Evolutionary conservation across 2,797 vertebrate genomes (phyloP), one percentile per base, ranked within the genome.

Genomic region (Denticeps clupeoides): DNA sequence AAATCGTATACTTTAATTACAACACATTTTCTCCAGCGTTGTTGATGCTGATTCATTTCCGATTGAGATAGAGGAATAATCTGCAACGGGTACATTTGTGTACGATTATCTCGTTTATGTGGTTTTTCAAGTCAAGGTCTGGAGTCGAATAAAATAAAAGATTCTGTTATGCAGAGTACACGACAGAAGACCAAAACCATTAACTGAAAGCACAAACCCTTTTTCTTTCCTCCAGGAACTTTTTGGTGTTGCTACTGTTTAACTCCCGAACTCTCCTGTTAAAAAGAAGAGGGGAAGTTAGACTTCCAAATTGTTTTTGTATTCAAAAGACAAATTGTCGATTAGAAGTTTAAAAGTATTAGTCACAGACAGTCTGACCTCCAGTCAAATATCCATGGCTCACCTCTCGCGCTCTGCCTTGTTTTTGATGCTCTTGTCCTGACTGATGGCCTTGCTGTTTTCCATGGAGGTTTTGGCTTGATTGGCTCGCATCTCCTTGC

Each of bases 241-340:
- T 99, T 74, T 99, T 99, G 15, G 95, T 99, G 82, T 99, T 98
- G 80, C 90, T 97, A 84, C 94, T 93, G 80, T 99, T 99, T 69
- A 99, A 71, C 67, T 99, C 95, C 53, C 95, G 75, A 65, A 99
- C 94, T 78, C 94, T 80, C 85, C 95, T 97, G 52, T 56, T 77
- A 69, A 1, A 40, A 27, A 63, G 62, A 44, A 1, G 41, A 23
- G 38, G 5, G 38, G 22, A 1, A 45, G 28, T 5, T 18, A 4
- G 7, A 13, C 27, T 8, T n/a, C n/a, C n/a, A n/a, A n/a, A n/a
- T n/a, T n/a, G n/a, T n/a, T n/a, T n/a, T n/a, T n/a, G n/a, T n/a
- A n/a, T n/a, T n/a, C n/a, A n/a, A n/a, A n/a, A n/a, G n/a, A n/a
- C n/a, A n/a, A n/a, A n/a, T n/a, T n/a, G n/a, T n/a, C n/a, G n/a